Conservation (phyloP, 2,888 invertebrate species). For the Bellardia bayeri region DNA sequence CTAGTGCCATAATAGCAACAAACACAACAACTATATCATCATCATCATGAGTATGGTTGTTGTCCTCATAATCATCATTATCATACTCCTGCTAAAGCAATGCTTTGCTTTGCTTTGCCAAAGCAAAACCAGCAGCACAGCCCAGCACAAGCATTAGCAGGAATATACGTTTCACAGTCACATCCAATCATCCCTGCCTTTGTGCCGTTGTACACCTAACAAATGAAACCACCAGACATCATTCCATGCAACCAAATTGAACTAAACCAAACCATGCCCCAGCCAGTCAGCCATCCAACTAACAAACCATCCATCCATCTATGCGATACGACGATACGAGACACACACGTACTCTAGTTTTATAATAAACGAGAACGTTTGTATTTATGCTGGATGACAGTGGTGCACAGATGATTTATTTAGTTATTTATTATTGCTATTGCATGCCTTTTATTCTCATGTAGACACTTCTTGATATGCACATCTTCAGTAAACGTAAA, state of each 20-base stretch:
- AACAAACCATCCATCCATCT: conserved; percentile 64
- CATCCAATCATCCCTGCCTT: conserved; percentile 69
- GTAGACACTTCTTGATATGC: too few relatives aligned
- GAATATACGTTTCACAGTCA: conserved; percentile 64
- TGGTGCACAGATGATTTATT: neutral
- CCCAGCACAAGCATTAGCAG: conserved; percentile 34
- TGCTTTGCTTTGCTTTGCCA: conserved; percentile 63
- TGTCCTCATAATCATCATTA: conserved; percentile 30
- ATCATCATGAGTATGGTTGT: conserved; percentile 63
- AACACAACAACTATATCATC: conserved; percentile 55
- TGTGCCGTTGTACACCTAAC: conserved; percentile 63
- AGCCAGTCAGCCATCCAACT: conserved; percentile 54
- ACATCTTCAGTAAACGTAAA: too few relatives aligned
- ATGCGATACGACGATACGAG: conserved; percentile 61
- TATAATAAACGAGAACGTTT: conserved; percentile 66
- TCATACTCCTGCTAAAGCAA: conserved; percentile 60
- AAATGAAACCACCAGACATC: conserved; percentile 65
- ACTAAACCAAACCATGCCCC: conserved; percentile 60
- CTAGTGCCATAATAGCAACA: conserved; percentile 52
- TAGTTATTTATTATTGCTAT: too few relatives aligned
- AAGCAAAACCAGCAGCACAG: conserved; percentile 64
- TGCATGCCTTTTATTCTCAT: too few relatives aligned
- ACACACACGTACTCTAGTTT: conserved; percentile 63
- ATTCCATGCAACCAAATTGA: conserved; percentile 49
- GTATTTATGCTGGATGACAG: conserved; percentile 51